Base-by-base conservation (phyloP, 2,888 invertebrate genomes). In the Lasioglossum vierecki region DNA sequence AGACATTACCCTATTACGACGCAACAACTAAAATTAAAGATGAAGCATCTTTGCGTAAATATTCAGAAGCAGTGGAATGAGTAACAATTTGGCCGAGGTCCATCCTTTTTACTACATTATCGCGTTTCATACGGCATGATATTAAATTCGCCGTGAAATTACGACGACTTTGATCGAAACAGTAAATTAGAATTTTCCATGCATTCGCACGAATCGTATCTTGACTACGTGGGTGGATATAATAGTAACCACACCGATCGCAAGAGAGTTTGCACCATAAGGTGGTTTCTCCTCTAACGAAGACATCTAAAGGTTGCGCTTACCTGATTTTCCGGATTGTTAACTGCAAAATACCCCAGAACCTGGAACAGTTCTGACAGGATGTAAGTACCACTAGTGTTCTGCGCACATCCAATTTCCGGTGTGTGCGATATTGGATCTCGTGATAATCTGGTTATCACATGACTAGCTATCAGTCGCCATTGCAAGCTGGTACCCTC, bases 401-500 rank as follows among this genome's bases (percentile, higher is more conserved):
- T 83, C 78, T 80, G 83, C 39, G 94, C 89, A 91, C 95, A 90
- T 92, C 94, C 82, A 90, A 76, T 80, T 79, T 91, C 92, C 78
- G 86, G 70, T 73, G 93, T 92, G 75, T 91, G 90, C 53, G 91
- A 84, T 72, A 94, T 82, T 93, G 95, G 91, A 94, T 96, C 96
- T 66, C 96, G 93, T 1, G 94, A 96, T 76, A 96, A 95, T 91
- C 97, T 96, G 96, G 98, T 98, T 88, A 98, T 96, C 79, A 98
- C 96, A 92, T 98, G 97, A 83, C 98, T 97, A 57, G 98, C 97
- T 76, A 98, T 98, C 91, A 98, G 98, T 1, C 98, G 96, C 95
- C 98, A 98, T 95, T 98, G 98, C 63, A 98, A 95, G 5, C 98
- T 98, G 44, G 97, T 97, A 0, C 98, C 98, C 95, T 98, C 98